These are phyloP conservation scores for Alethe diademata DNA, from an alignment of 2,113 vertebrate genomes.

Conservation along the genomic window DNA sequence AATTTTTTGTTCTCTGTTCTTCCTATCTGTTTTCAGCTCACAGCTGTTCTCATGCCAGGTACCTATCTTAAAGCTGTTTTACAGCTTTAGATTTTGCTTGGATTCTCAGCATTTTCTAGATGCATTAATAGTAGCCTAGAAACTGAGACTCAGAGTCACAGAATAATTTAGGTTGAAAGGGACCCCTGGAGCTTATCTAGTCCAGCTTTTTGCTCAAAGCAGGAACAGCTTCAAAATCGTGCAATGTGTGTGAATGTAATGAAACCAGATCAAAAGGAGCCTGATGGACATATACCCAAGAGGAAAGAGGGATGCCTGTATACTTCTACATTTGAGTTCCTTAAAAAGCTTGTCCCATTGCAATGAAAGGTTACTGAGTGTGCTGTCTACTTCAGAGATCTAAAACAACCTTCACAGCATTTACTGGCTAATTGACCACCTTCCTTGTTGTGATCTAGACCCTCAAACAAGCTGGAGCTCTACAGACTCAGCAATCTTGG, in stretches of 20 bases:
- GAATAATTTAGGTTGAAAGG: background rate
- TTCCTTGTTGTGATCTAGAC: background rate
- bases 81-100: background rate
- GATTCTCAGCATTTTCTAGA: background rate
- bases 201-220: background rate
- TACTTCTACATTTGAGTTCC: background rate
- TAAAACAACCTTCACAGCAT: background rate
- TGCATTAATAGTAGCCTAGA: background rate
- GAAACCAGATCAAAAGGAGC: background rate
- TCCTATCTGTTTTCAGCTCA: background rate
- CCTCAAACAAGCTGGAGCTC: background rate
- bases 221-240: background rate
- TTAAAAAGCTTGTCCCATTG: background rate
- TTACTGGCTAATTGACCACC: background rate
- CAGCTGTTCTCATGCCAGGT: background rate
- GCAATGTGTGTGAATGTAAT: fast-evolving
- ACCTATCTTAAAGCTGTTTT: background rate
- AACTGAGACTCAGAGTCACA: background rate
- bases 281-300: background rate
- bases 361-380: background rate
- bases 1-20: background rate
- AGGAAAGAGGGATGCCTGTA: background rate
- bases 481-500: background rate
- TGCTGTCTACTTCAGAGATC: background rate
- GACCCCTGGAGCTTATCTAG: background rate